These are phyloP conservation scores for Rhynchotus rufescens DNA, from an alignment of 2,797 vertebrate species.

Conservation along the genomic window DNA sequence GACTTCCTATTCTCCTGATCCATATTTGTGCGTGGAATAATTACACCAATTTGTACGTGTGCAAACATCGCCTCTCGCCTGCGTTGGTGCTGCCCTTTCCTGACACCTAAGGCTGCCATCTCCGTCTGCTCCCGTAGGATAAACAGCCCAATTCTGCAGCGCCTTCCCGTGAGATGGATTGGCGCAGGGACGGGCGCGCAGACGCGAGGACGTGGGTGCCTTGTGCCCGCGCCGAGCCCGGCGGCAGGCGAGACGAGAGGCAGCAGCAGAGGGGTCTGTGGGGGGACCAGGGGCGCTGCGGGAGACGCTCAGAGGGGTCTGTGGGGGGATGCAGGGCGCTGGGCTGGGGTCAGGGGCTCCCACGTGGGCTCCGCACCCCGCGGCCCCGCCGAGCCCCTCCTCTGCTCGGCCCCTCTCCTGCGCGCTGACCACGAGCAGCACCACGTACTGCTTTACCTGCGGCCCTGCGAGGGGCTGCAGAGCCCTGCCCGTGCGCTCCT, in stretches of 20 bases:
- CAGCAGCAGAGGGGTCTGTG: no score
- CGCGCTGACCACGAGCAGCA: rapidly evolving
- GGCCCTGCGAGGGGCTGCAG: background rate
- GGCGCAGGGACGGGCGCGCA: background rate
- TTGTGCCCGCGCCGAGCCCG: no score
- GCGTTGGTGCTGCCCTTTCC: background rate
- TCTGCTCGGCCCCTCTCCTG: background rate
- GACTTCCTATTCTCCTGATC: background rate
- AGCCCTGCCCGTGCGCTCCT: background rate
- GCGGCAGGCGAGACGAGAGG: no score
- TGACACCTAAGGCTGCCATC: background rate
- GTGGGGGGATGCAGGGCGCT: no score
- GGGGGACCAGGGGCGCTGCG: no score
- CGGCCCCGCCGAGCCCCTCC: background rate
- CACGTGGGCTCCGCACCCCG: background rate
- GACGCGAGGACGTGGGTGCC: no score
- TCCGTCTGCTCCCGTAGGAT: background rate
- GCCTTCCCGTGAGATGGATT: background rate
- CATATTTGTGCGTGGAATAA: background rate
- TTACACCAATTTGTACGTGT: background rate
- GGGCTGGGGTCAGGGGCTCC: background rate
- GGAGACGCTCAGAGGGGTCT: no score
- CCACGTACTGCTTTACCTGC: rapidly evolving
- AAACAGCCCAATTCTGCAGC: background rate
- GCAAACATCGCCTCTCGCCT: background rate